Base-by-base conservation (phyloP, 2,797 vertebrate species). In the Anabas testudineus region DNA sequence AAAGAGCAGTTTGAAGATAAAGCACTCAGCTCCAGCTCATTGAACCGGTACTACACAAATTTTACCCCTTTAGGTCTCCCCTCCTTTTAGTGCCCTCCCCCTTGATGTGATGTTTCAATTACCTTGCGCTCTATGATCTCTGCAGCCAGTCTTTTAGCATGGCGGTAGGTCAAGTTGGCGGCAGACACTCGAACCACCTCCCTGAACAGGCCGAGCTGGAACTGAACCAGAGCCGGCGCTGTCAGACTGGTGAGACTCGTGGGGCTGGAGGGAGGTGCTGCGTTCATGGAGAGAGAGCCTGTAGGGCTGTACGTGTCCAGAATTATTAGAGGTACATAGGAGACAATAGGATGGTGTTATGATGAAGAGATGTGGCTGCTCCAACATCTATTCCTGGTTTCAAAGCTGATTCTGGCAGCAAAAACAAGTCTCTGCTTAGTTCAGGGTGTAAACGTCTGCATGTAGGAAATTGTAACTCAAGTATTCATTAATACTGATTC, bases 101-200 rank as follows among this genome's bases (percentile, higher is more conserved):
- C n/a, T n/a, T n/a, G n/a, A n/a, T 0, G 30, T 5, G 2, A 37
- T 21, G 7, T 3, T 22, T 2, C 2, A 9, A 1, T 77, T 81
- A 95, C 94, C 93, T 93, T 93, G 58, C 74, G 87, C 82, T 93
- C 84, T 6, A 95, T 92, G 81, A 94, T 81, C 46, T 94, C 91
- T 0, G 74, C 65, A 0, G 93, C 93, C 48, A 93, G 84, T 41
- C 76, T 88, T 80, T 70, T 88, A 24, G 93, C 91, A 14, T 91
- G 82, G 14, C 74, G 84, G 26, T 88, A 92, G 73, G 80, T 88
- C 51, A 92, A 85, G 60, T 85, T 88, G 2, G 81, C 28, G 0
- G 80, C 72, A 0, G 92, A 72, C 47, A 94, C 78, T 18, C 18
- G 82, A 2, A 93, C 88, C 71, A 84, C 46, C 82, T 94, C 93